Conservation (phyloP, 2,888 invertebrate genomes). For the Agrilus mali region DNA sequence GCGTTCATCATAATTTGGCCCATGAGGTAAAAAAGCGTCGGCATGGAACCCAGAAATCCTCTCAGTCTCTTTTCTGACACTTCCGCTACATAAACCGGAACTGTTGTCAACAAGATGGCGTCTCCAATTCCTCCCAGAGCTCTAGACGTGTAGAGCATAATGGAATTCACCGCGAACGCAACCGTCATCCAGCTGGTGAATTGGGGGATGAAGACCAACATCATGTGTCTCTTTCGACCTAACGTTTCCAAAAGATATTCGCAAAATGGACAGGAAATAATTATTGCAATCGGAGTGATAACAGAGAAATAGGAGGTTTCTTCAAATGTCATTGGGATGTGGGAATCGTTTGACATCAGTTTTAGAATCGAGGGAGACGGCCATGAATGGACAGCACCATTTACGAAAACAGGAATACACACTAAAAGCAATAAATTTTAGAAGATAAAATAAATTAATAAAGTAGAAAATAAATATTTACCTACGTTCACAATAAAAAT, state of each 20-base stretch:
- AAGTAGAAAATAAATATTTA: no score
- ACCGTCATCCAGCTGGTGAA: no score
- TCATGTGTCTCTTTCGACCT: constrained; percentile 14
- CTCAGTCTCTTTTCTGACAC: constrained; percentile 20
- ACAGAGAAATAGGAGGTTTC: constrained; percentile 13
- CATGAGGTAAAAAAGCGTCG: constrained; percentile 10
- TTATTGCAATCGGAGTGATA: constrained; percentile 10
- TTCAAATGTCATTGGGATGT: constrained; percentile 7
- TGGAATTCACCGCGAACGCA: no score
- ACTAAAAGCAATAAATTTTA: no score
- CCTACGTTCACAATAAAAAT: no score
- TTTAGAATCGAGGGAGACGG: constrained; percentile 13
- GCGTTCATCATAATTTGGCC: constrained; percentile 20
- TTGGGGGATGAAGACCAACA: no score
- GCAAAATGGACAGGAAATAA: constrained; percentile 8
- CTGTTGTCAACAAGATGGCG: constrained; percentile 15
- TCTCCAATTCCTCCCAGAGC: constrained; percentile 20
- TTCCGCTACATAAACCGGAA: constrained; percentile 19
- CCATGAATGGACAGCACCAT: no score
- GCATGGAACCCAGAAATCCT: constrained; percentile 22
- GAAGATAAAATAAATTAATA: no score
- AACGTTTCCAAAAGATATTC: constrained; percentile 10
- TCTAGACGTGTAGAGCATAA: constrained; percentile 10
- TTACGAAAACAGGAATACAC: no score
- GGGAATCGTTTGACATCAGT: constrained; percentile 8